These are phyloP conservation scores for Hormaphis cornu DNA, from an alignment of 1,140 invertebrate species.

Conservation along the genomic window DNA sequence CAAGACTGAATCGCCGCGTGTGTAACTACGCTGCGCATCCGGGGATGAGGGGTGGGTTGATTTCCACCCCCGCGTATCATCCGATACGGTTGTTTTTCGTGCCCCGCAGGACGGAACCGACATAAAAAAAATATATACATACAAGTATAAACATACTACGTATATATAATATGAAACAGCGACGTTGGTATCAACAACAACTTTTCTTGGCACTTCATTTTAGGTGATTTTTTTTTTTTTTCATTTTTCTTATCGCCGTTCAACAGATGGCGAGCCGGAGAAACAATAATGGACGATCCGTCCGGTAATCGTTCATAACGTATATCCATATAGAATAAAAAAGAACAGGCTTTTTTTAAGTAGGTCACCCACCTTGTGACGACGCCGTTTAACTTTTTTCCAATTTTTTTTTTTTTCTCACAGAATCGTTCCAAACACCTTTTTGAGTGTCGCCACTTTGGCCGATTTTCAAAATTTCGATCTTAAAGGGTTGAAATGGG, in stretches of 20 bases:
- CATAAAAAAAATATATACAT: not conserved
- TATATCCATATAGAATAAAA: not conserved
- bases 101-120: not conserved
- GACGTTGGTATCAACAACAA: too few species aligned
- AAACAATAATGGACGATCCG: constrained; percentile 17
- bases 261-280: constrained; percentile 15
- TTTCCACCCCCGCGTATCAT: not conserved
- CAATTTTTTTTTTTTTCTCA: too few species aligned
- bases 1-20: constrained; percentile 24
- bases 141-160: not conserved
- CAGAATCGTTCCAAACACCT: too few species aligned
- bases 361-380: too few species aligned
- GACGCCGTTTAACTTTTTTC: too few species aligned
- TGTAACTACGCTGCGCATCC: not conserved
- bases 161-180: not conserved
- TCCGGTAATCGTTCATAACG: not conserved
- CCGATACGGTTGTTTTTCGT: constrained; percentile 29
- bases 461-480: too few species aligned
- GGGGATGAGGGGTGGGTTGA: constrained; percentile 2
- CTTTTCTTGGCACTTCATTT: not conserved
- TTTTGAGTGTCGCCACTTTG: too few species aligned
- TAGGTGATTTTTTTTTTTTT: too few species aligned
- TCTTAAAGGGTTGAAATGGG: too few species aligned
- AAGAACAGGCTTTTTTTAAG: too few species aligned
- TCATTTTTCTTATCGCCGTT: constrained; percentile 21